Percentiles rank a stretch among this genome's conserved stretches.
Conservation (phyloP, 2,797 vertebrate species). For the Gymnopithys bicolor region DNA sequence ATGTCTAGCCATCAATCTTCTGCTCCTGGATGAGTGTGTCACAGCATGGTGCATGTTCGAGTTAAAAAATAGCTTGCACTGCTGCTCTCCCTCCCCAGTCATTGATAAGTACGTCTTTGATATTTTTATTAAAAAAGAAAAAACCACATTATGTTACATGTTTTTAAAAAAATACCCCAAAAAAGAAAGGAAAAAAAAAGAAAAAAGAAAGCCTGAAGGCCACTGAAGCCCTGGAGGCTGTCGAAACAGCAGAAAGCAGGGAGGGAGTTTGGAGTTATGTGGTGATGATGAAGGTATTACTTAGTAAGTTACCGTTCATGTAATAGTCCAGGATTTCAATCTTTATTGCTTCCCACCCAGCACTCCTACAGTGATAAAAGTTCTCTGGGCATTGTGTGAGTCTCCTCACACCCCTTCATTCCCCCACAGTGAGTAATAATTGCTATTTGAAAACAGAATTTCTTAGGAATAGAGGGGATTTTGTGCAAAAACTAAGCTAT, state of each 20-base stretch:
- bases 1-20: slow-evolving; percentile 85
- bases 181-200: not conserved
- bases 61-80: slow-evolving; percentile 79
- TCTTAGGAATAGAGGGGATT: not conserved
- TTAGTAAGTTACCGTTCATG: not conserved
- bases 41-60: slow-evolving; percentile 79
- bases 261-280: not conserved
- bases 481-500: not conserved
- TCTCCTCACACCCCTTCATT: not conserved
- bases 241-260: not conserved
- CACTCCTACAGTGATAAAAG: not conserved
- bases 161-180: not conserved
- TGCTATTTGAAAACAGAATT: not conserved
- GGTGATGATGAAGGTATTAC: slow-evolving; percentile 1
- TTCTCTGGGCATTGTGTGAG: not conserved
- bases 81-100: slow-evolving; percentile 62
- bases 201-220: not conserved
- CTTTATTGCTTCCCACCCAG: not conserved
- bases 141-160: slow-evolving; percentile 69
- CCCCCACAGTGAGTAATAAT: not conserved
- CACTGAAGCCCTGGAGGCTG: not conserved
- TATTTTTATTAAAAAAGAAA: slow-evolving; percentile 79
- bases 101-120: slow-evolving; percentile 77
- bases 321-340: not conserved
- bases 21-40: slow-evolving; percentile 78